Base-by-base conservation (phyloP, 2,113 vertebrate genomes). In the Bubo scandiacus region DNA sequence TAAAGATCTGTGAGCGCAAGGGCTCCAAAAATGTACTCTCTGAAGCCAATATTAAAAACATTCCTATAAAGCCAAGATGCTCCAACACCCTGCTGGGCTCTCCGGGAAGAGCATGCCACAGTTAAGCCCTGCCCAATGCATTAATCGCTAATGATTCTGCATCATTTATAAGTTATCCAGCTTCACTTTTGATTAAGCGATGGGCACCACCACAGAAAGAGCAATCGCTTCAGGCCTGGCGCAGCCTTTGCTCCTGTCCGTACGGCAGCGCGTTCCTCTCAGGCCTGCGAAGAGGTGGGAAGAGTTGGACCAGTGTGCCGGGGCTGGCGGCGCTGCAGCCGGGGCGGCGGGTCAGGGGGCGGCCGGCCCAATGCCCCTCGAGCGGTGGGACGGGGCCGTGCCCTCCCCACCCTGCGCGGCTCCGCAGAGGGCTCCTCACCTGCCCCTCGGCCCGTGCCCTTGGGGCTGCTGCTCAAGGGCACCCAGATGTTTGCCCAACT, bases 381-480 rank as follows among this genome's bases (percentile, higher is more conserved):
- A 16, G 43, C 43, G 17, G 43, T 43, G 43, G 43, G 43, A 43
- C 43, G 15, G 43, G 43, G 43, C 43, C 43, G 16, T 43, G 43
- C 43, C 43, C 43, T 42, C 40, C 15, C 14, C 47, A 30, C 27
- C n/a, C 52, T 20, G 16, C 51, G 12, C 5, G 32, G 57, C 47
- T 34, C 51, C 0, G 0, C 26, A 36, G 61, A 71, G 15, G 6
- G 51, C 23, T 59, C 8, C 58, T 26, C 25, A 26, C 30, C 61
- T 47, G 74, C 11, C 26, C 61, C 66, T 40, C 0, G 3, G 68
- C 55, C 86, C 2, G 0, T 75, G 95, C 62, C 95, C 96, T 97
- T 97, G 89, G 81, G 61, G 51, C 54, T 36, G 45, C 70, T n/a
- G 84, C 87, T 95, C 91, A 97, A 97, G 96, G 95, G 70, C 96